Base-by-base conservation (phyloP, 1,140 invertebrate genomes). In the Zaprionus tsacasi region DNA sequence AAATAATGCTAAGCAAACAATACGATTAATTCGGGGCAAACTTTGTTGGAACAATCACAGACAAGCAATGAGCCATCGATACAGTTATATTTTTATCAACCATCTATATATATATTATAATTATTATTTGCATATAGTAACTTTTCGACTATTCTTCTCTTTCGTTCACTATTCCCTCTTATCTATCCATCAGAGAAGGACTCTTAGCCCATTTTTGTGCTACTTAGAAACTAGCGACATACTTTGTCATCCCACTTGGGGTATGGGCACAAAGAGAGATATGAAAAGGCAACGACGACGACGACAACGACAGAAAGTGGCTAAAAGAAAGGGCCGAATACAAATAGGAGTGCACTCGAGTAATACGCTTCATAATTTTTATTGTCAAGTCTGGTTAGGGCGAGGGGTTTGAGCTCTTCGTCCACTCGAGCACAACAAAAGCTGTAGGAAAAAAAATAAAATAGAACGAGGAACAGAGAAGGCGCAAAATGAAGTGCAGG, bases 301-400 rank as follows among this genome's bases (percentile, higher is more conserved):
- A n/a, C n/a, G n/a, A 57, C 38, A 68, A 33, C 13, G 33, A 40
- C 43, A 70, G 58, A 72, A 78, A 78, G 60, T 69, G 71, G 45
- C 71, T 43, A 43, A 61, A 61, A 78, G 71, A 78, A 65, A 61
- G 71, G 63, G 36, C 59, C 54, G 76, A 67, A 78, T 78, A 78
- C 70, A 78, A 74, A 78, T 75, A 74, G 69, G 71, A 78, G 76
- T 78, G 76, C 76, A 70, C 76, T 78, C 71, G 69, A 78, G 66
- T 78, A 78, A 78, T 78, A 78, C 65, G 76, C 76, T 78, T 78
- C 76, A 78, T 78, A 78, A 78, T 78, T 78, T 78, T 75, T 78
- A 78, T 78, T 78, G 76, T 78, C 71, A 78, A 75, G 64, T 64
- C 71, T 60, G 58, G 75, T 65, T 17, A 2, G 27, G 27, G 27